These are phyloP conservation scores for Chymomyza caudatula DNA, from an alignment of 2,888 invertebrate species.

Conservation along the genomic window DNA sequence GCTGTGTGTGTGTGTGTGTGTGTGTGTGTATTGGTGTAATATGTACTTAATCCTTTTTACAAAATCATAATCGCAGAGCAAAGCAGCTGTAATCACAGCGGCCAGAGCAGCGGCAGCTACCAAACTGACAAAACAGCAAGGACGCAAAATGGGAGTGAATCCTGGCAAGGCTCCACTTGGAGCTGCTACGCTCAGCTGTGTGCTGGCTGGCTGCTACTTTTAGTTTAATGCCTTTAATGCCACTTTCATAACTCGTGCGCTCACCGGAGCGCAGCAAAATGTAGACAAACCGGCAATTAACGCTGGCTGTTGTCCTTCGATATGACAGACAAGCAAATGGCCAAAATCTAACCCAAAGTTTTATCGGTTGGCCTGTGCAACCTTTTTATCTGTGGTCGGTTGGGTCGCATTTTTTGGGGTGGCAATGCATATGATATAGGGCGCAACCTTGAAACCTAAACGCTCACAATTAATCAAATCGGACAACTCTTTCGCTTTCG, in stretches of 20 bases:
- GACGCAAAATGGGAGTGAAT: conserved; percentile 21
- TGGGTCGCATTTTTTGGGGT: conserved; percentile 12
- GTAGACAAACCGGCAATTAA: conserved; percentile 52
- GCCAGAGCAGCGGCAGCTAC: conserved; percentile 3
- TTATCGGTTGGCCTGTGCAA: background rate
- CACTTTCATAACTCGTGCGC: conserved; percentile 70
- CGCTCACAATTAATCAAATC: conserved; percentile 58
- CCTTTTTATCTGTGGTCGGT: background rate
- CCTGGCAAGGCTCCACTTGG: conserved; percentile 35
- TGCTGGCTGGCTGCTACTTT: conserved; percentile 51
- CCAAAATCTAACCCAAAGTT: background rate
- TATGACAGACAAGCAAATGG: background rate
- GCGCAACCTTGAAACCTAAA: conserved; percentile 46
- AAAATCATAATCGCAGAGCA: conserved; percentile 63
- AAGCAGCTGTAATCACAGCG: conserved; percentile 65
- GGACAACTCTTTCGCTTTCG: conserved; percentile 27
- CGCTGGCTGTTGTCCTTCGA: conserved; percentile 30
- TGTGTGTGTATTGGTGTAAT: conserved; percentile 47
- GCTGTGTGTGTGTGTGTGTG: conserved; percentile 17
- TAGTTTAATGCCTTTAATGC: conserved; percentile 61
- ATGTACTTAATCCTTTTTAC: conserved; percentile 70
- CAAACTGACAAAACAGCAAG: conserved; percentile 30
- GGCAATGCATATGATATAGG: conserved; percentile 33
- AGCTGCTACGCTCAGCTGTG: background rate
- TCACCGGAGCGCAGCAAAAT: conserved; percentile 53